Evolutionary conservation across 1,140 invertebrate genomes (phyloP), one percentile per base, ranked within the genome.

Genomic region (Drosophila lowei): DNA sequence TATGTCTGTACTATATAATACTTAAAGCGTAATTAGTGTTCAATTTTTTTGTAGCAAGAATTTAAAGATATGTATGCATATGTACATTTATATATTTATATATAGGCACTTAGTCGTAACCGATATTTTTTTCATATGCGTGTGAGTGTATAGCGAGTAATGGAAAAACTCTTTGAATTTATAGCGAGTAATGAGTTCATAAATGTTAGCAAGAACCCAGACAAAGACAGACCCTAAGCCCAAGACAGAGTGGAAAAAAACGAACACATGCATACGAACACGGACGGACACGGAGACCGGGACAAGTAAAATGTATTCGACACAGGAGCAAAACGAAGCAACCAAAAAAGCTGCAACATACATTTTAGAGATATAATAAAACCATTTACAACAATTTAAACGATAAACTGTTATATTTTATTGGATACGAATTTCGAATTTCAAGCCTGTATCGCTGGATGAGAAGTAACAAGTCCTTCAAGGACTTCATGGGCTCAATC

Each of bases 171-270:
- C 80, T 85, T 84, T 85, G 80, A 85, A 85, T 85, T 85, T 85
- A 85, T 85, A 85, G 80, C 49, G 48, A 53, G 80, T 85, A 85
- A 85, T 63, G 81, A 85, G 77, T 85, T 79, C 81, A 58, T 76
- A 67, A 79, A 83, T 79, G 75, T 84, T 79, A 83, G 75, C 59
- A 58, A 74, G 34, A 3, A 38, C 34, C 23, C 23, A 5, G 23
- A 3, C 34, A 38, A 38, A 3, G 30, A 34, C 30, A 30, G 2
- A 9, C 9, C 6, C 9, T 3, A 46, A 38, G 34, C 42, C 41
- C 21, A 48, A 18, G 44, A 62, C 21, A 48, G 16, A 59, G 6
- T 63, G 38, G 16, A 38, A n/a, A 25, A 42, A 41, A 25, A 59
- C 28, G 6, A 28, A 62, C 21, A 9, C 4, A 18, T 9, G 13